A percentile compares a stretch with the other conserved stretches of the same genome.
phyloP scores from a whole-genome alignment of 1,140 invertebrate genomes.

The Drosophila guanche region DNA sequence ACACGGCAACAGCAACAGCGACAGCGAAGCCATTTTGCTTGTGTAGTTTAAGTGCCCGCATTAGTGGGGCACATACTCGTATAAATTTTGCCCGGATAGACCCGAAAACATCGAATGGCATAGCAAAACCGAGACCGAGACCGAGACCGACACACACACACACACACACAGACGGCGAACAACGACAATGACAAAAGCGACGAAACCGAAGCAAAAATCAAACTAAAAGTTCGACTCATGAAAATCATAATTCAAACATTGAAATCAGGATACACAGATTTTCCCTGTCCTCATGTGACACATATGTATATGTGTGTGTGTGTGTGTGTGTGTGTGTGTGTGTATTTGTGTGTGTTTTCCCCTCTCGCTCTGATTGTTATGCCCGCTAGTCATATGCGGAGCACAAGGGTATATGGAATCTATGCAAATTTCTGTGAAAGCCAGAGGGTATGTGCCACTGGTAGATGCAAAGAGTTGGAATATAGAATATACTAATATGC shows the following conservation, averaged over 20 bases:
- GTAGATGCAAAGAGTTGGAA: too few relatives aligned
- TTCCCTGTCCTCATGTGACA: constrained; percentile 2
- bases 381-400: too few relatives aligned
- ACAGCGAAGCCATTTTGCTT: constrained; percentile 67
- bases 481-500: too few relatives aligned
- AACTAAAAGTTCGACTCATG: constrained; percentile 77
- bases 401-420: too few relatives aligned
- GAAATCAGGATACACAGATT: constrained; percentile 73
- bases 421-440: too few relatives aligned
- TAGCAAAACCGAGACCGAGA: constrained; percentile 20
- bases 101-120: constrained; percentile 31
- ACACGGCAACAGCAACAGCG: constrained; percentile 12
- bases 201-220: constrained; percentile 74
- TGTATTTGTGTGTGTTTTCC: constrained; percentile 12
- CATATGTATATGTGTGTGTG: background rate
- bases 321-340: constrained; percentile 28
- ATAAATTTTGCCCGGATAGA: constrained; percentile 75
- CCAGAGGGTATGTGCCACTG: too few relatives aligned
- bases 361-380: too few relatives aligned
- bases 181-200: constrained; percentile 63
- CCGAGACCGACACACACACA: constrained; percentile 3
- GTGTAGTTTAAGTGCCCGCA: constrained; percentile 79
- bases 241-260: constrained; percentile 80
- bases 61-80: constrained; percentile 62
- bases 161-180: constrained; percentile 20